Evolutionary conservation across 1,140 invertebrate genomes (phyloP).

Genomic region (Cotesia vestalis): DNA sequence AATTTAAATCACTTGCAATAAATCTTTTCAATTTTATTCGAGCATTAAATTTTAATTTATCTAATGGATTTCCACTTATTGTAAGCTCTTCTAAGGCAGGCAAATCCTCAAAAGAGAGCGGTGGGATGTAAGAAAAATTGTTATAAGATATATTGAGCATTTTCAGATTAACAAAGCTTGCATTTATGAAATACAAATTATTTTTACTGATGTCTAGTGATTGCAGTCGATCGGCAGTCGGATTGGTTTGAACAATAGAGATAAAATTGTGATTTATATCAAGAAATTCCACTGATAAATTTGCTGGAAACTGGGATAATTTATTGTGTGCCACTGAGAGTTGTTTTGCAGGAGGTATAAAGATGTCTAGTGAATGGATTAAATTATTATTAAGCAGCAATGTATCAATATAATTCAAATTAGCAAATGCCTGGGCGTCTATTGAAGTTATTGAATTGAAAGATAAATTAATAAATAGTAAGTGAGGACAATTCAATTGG

Average conservation of each 20-base stretch:
- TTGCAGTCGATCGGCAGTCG: constrained; percentile 39
- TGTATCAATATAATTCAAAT: constrained; percentile 41
- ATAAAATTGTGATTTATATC: constrained; percentile 35
- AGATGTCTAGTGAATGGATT: constrained; percentile 36
- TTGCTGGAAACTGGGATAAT: constrained; percentile 32
- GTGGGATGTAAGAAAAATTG: constrained; percentile 56
- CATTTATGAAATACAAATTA: constrained; percentile 42
- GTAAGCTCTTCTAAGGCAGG: constrained; percentile 48
- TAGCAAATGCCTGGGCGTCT: constrained; percentile 29
- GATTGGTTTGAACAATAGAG: constrained; percentile 13
- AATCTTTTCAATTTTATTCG: constrained; percentile 47
- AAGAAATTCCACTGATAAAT: constrained; percentile 37
- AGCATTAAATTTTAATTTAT: constrained; percentile 46
- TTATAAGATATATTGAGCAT: constrained; percentile 68
- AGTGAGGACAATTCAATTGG: constrained; percentile 37
- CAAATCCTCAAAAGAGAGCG: constrained; percentile 48
- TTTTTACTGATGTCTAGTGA: constrained; percentile 55
- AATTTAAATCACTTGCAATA: constrained; percentile 40
- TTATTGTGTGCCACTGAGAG: constrained; percentile 42
- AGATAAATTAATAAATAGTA: constrained; percentile 49
- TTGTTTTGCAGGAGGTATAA: constrained; percentile 39
- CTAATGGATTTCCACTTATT: constrained; percentile 50
- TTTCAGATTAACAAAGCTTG: constrained; percentile 51
- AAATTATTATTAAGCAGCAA: constrained; percentile 48
- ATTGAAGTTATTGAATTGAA: constrained; percentile 49